These are phyloP conservation scores for Peromyscus eremicus DNA, from an alignment of 2,797 vertebrate species.

Conservation along the genomic window DNA sequence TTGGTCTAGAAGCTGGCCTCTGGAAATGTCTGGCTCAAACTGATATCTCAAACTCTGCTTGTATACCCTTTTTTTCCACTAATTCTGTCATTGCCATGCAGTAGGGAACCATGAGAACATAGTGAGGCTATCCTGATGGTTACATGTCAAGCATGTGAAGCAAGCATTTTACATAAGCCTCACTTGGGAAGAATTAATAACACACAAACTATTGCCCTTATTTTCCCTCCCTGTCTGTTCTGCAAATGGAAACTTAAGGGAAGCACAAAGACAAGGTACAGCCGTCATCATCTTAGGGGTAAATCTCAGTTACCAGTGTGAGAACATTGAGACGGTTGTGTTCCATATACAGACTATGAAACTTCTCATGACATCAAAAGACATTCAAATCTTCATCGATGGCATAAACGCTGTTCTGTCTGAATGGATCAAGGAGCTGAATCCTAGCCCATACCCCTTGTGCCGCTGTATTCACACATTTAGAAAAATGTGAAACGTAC, in stretches of 20 bases:
- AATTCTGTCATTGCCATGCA: not conserved
- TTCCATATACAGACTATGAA: not conserved
- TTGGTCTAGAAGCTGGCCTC: not conserved
- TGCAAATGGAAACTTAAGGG: slow-evolving; percentile 1
- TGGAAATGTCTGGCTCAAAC: not conserved
- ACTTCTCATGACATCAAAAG: not conserved
- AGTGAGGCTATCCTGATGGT: not conserved
- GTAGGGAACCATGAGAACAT: not conserved
- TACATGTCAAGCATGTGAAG: not conserved
- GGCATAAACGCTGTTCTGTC: not conserved
- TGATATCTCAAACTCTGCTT: not conserved
- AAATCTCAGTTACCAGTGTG: not conserved
- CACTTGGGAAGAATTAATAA: not conserved
- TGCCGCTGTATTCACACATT: not conserved
- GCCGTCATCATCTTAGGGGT: not conserved
- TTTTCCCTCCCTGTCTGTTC: not conserved
- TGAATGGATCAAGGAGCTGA: not conserved
- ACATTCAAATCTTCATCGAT: not conserved
- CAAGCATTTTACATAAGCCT: not conserved
- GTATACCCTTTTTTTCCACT: not conserved
- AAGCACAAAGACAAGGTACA: not conserved
- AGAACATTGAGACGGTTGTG: not conserved
- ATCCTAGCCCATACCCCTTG: not conserved
- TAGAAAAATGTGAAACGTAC: slow-evolving; percentile 19
- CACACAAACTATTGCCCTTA: not conserved